These are phyloP conservation scores for Sinodicranocentrus sp. DNA, from an alignment of 2,888 invertebrate genomes.

Conservation along the genomic window DNA sequence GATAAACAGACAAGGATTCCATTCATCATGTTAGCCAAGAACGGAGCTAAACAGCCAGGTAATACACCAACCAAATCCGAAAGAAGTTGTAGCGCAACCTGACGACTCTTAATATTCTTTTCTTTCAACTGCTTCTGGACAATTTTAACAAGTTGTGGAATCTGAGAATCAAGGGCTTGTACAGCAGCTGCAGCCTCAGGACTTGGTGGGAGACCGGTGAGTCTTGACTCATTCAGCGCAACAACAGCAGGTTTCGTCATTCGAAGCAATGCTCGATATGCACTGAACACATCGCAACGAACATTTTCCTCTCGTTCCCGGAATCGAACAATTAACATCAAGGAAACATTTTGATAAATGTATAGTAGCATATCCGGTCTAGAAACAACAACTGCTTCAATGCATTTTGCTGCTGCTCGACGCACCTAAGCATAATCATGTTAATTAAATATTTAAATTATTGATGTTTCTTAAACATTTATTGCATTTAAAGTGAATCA, in stretches of 20 bases:
- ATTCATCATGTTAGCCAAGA: slow-evolving; percentile 74
- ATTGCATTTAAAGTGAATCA: too few relatives aligned
- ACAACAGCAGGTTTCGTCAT: slow-evolving; percentile 88
- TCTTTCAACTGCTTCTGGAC: slow-evolving; percentile 92
- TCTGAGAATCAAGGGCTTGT: slow-evolving; percentile 74
- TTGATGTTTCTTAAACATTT: too few relatives aligned
- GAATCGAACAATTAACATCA: slow-evolving; percentile 80
- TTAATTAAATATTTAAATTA: slow-evolving; percentile 19
- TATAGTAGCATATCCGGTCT: slow-evolving; percentile 93
- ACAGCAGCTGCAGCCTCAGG: slow-evolving; percentile 82
- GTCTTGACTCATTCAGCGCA: slow-evolving; percentile 80
- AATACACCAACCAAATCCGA: slow-evolving; percentile 93
- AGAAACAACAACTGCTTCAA: slow-evolving; percentile 96
- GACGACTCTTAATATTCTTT: slow-evolving; percentile 91
- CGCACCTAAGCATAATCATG: slow-evolving; percentile 80
- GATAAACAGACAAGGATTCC: slow-evolving; percentile 86
- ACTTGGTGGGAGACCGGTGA: slow-evolving; percentile 87
- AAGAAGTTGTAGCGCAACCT: slow-evolving; percentile 93
- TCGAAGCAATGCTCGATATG: slow-evolving; percentile 93
- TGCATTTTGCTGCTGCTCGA: slow-evolving; percentile 97
- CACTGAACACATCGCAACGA: slow-evolving; percentile 98
- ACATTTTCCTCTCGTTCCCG: slow-evolving; percentile 99
- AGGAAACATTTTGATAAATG: slow-evolving; percentile 93
- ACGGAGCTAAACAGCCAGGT: slow-evolving; percentile 80
- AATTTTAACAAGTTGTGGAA: slow-evolving; percentile 82